phyloP scores from a whole-genome alignment of 2,888 invertebrate species.

The Pyrocoelia pectoralis region DNA sequence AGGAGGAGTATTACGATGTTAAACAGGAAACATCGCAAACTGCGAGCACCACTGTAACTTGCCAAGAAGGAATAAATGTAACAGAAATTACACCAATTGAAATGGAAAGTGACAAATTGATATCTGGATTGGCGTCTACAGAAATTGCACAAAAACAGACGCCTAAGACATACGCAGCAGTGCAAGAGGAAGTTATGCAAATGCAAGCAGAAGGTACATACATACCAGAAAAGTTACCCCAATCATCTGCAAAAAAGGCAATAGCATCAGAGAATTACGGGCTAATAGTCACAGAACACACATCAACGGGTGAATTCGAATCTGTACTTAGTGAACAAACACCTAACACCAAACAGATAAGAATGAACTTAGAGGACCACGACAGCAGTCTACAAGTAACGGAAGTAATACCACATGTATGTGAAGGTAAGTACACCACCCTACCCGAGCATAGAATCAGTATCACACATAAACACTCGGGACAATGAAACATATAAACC shows the following conservation, averaged over 20 bases:
- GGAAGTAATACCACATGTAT: conserved; percentile 61
- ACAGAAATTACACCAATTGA: conserved; percentile 56
- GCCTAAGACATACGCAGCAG: conserved; percentile 58
- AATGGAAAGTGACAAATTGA: conserved; percentile 56
- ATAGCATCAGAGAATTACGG: conserved; percentile 56
- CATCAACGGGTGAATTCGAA: conserved; percentile 61
- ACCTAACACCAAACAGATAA: conserved; percentile 60
- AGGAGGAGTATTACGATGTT: conserved; percentile 46
- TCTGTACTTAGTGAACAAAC: conserved; percentile 57
- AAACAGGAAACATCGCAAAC: conserved; percentile 31
- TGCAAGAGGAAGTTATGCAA: conserved; percentile 56
- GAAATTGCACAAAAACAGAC: conserved; percentile 59
- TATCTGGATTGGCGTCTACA: conserved; percentile 59
- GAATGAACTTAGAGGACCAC: conserved; percentile 54
- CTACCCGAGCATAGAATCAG: conserved; percentile 40
- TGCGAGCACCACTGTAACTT: conserved; percentile 31
- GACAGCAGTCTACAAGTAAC: conserved; percentile 58
- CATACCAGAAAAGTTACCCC: conserved; percentile 39
- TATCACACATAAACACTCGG: conserved; percentile 2
- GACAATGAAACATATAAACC: background rate
- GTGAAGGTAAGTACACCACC: conserved; percentile 60
- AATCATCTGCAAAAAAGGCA: conserved; percentile 50
- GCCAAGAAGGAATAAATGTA: conserved; percentile 55
- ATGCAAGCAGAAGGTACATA: conserved; percentile 44
- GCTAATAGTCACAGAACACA: conserved; percentile 62